Base-by-base conservation (phyloP, 2,888 invertebrate genomes). In the Plebejus anna region DNA sequence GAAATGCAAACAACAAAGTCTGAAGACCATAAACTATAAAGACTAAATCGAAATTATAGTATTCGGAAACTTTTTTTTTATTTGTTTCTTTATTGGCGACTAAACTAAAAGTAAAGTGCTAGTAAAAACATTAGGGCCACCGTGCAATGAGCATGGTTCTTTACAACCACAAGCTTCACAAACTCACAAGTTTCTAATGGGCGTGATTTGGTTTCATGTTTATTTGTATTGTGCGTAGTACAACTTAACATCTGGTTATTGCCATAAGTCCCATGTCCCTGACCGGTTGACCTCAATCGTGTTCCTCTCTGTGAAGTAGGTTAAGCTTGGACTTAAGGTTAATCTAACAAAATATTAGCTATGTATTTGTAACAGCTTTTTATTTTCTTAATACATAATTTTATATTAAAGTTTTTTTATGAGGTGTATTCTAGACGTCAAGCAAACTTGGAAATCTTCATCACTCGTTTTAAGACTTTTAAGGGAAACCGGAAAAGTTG, bases 171-270 rank as follows among this genome's bases (percentile, higher is more conserved):
- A 7, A 59, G 7, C 22, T 9, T 61, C 28, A 28, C 11, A 22
- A 57, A 66, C 32, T 66, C 66, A 36, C 61, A 61, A 28, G 61
- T 61, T 13, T 66, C 32, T 16, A 66, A 66, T 66, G 66, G 66
- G 32, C 32, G 66, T 66, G 66, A 66, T 66, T 66, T 66, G 9
- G 32, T 66, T 66, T 66, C 11, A 61, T 66, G 36, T 66, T 66
- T 36, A 66, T 66, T 66, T 66, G 66, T 66, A 6, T 66, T 66
- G 66, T 66, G 66, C 6, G 66, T 9, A 36, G 16, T 66, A 32
- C 16, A 11, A 66, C 32, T 66, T 66, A 66, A 66, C 66, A 66
- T 61, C 61, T 66, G 66, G 66, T 66, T 66, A 66, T 36, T 66
- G 36, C 66, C 66, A 66, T 36, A 66, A 66, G 66, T 36, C 66